Percentiles rank a stretch among this genome's conserved stretches.
These are phyloP conservation scores for Coreius guichenoti DNA, from an alignment of 2,797 vertebrate species.

Conservation along the genomic window DNA sequence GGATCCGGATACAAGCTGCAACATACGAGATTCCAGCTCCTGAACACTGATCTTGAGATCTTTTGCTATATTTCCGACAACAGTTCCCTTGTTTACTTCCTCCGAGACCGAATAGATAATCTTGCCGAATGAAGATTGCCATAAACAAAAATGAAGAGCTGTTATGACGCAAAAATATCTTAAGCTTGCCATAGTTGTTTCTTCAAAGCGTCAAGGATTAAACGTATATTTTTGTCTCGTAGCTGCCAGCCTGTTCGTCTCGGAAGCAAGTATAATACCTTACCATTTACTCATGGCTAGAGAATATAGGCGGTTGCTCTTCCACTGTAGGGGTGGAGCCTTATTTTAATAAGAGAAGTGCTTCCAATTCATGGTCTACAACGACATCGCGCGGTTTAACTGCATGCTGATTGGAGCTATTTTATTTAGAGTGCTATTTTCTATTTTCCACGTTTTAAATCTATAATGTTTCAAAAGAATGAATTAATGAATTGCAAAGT, in stretches of 20 bases:
- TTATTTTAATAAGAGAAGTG: not conserved
- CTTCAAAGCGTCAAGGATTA: not conserved
- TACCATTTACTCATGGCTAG: not conserved
- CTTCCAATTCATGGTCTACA: conserved; percentile 65
- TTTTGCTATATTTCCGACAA: conserved; percentile 81
- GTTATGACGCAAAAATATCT: conserved; percentile 33
- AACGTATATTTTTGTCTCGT: not conserved
- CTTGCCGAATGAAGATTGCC: conserved; percentile 70
- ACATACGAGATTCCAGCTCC: conserved; percentile 75
- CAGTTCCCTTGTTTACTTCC: conserved; percentile 79
- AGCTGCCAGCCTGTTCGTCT: not conserved
- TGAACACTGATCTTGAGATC: conserved; percentile 81
- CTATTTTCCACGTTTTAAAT: not conserved
- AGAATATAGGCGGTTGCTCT: not conserved
- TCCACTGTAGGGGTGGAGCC: conserved; percentile 61
- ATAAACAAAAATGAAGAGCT: conserved; percentile 44
- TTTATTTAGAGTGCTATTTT: not conserved
- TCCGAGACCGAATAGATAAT: conserved; percentile 82
- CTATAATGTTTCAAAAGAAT: not conserved
- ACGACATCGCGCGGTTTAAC: conserved; percentile 70
- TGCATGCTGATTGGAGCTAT: not conserved
- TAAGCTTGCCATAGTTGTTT: conserved; percentile 57
- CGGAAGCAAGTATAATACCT: conserved; percentile 15
- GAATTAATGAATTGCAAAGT: not conserved
- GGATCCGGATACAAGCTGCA: conserved; percentile 77